These are phyloP conservation scores for Xiphias gladius DNA, from an alignment of 2,113 vertebrate species.

Conservation along the genomic window DNA sequence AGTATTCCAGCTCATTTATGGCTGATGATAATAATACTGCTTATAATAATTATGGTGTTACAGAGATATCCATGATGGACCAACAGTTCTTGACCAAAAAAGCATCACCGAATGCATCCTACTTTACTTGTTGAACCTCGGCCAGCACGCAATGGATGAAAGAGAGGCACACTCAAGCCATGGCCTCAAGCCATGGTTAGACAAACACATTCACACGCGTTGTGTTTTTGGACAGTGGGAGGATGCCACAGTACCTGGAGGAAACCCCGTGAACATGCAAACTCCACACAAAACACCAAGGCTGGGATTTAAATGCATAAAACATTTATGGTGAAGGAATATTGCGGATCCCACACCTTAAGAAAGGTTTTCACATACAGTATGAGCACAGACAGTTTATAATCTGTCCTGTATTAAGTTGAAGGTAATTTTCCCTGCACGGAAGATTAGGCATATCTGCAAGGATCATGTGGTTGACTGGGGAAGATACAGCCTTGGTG, in stretches of 20 bases:
- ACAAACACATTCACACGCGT: conserved; percentile 3
- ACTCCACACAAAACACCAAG: background rate
- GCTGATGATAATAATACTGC: background rate
- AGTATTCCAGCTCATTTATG: background rate
- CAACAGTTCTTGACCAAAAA: background rate
- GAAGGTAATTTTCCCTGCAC: background rate
- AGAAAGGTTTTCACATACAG: background rate
- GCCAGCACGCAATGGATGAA: background rate
- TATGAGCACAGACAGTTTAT: background rate
- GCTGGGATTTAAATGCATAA: background rate
- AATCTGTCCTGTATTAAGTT: background rate
- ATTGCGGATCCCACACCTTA: background rate
- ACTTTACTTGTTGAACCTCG: background rate
- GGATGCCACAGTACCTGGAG: background rate
- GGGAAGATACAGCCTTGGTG: background rate
- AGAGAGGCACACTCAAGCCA: too few relatives aligned
- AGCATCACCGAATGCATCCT: background rate
- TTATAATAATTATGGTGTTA: background rate
- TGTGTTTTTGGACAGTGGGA: background rate
- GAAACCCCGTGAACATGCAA: background rate
- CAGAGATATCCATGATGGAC: background rate
- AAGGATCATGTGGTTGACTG: background rate
- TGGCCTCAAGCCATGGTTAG: background rate
- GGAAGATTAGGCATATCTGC: background rate
- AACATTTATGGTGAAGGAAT: background rate